Conservation (phyloP, 2,888 invertebrate genomes). For the Tetramorium bicarinatum region DNA sequence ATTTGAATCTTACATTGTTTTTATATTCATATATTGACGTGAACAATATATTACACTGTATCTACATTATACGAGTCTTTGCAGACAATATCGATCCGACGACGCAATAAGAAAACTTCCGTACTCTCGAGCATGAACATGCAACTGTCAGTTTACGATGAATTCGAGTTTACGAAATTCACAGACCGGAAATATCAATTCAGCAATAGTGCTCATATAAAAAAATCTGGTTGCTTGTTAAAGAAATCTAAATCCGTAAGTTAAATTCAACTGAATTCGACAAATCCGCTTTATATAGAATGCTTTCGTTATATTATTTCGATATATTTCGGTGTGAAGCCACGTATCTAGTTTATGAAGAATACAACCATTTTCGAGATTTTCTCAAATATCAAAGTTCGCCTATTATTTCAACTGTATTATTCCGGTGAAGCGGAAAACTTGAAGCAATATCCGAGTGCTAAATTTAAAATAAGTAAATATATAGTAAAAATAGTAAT, state of each 20-base stretch:
- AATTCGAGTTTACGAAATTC: background rate
- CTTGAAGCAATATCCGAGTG: background rate
- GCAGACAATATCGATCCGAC: background rate
- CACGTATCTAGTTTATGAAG: conserved; percentile 7
- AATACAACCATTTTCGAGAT: background rate
- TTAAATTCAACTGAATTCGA: background rate
- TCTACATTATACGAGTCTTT: background rate
- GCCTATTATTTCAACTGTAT: background rate
- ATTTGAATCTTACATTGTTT: background rate
- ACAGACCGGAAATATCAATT: background rate
- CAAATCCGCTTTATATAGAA: background rate
- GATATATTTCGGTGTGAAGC: background rate
- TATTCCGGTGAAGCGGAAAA: background rate
- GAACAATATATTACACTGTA: background rate
- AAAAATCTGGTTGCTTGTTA: background rate
- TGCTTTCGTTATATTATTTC: background rate
- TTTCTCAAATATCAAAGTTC: conserved; percentile 14
- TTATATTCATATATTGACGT: background rate
- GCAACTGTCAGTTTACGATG: background rate
- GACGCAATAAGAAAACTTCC: background rate
- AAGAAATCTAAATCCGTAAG: background rate
- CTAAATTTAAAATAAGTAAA: background rate
- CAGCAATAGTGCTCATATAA: too few species aligned
- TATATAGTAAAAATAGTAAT: background rate
- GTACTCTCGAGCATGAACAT: background rate